Base-by-base conservation (phyloP, 2,888 invertebrate species). In the Chymomyza caudatula region DNA sequence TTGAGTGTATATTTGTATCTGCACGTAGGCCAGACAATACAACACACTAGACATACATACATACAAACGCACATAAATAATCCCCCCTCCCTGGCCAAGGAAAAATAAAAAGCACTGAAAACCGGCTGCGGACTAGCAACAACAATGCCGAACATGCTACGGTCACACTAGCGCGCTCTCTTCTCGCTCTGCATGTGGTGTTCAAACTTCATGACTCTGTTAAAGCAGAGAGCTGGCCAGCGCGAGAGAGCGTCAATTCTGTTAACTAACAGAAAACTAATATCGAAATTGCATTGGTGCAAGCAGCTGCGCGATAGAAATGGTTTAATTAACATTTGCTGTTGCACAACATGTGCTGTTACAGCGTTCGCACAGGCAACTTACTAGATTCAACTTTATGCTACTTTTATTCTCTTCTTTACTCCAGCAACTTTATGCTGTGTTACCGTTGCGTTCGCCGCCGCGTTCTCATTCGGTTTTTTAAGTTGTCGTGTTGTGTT, bases 11-110 rank as follows among this genome's bases (percentile, higher is more conserved):
- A 53, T 53, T 44, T 57, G 71, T 73, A 82, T 85, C 74, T 76
- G 85, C 29, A 13, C 29, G 29, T 37, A 37, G 29, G 29, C 29
- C 29, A 37, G 29, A 37, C 29, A 37, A 37, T 37, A 37, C 29
- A 37, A 37, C 11, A 37, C 29, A 11, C 11, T 37, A 37, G 29
- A 80, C 72, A 76, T 86, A 87, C 83, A 87, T 85, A 87, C 87
- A 87, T 87, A 71, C 65, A 63, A 67, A 61, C 56, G 51, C 37
- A 77, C 78, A 59, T 78, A 80, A 86, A 86, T 85, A 86, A 80
- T 85, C 87, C 80, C 68, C 76, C 74, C 19, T 2, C 47, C 4
- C 5, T 8, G 19, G 3, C 1, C 47, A 17, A 15, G 47, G 47
- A 51, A 51, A 51, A 11, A 37, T 37, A 37, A 37, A 51, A 51